These are phyloP conservation scores for Oithona nana DNA, from an alignment of 2,888 invertebrate species.

Conservation along the genomic window DNA sequence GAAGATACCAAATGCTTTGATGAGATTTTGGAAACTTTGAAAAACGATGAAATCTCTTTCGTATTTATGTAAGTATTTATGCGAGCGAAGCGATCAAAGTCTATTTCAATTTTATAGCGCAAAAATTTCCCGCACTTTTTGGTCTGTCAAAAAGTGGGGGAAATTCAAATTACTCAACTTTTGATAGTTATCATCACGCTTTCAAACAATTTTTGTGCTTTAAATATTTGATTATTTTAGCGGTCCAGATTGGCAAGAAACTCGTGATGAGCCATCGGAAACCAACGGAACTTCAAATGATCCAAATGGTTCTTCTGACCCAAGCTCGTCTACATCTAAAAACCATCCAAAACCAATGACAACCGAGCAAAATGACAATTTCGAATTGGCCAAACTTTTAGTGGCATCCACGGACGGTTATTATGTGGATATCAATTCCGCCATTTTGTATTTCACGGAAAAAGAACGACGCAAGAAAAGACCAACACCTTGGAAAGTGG, in stretches of 20 bases:
- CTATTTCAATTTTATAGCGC: too few species aligned
- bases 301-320: not conserved
- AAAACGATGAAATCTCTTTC: constrained; percentile 1
- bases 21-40: not conserved
- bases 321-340: not conserved
- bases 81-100: too few species aligned
- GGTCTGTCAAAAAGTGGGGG: not conserved
- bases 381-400: not conserved
- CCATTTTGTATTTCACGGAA: not conserved
- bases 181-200: not conserved
- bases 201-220: too few species aligned
- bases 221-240: not conserved
- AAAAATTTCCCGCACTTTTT: too few species aligned
- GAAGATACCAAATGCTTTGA: not conserved
- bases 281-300: not conserved
- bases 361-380: not conserved
- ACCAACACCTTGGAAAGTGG: constrained; percentile 14
- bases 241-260: not conserved
- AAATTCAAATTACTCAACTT: not conserved
- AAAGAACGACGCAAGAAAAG: constrained; percentile 11
- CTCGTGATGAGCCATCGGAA: not conserved
- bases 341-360: not conserved
- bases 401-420: constrained; percentile 4
- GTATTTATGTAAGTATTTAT: constrained; percentile 2
- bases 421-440: not conserved